phyloP scores from a whole-genome alignment of 1,140 invertebrate species.

The Alviniconcha marisindica region DNA sequence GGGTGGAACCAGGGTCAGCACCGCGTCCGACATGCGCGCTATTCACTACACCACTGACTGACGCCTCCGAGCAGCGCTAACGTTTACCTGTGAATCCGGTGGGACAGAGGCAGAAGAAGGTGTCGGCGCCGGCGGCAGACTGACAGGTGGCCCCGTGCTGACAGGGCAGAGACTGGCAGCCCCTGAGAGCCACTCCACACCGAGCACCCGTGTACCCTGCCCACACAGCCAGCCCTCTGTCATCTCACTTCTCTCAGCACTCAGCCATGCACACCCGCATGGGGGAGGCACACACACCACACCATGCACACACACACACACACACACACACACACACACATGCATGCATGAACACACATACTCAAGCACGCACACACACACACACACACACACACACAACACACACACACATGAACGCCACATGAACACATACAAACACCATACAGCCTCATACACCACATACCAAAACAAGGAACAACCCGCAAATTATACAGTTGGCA shows the following conservation, averaged over 20 bases:
- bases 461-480: no score
- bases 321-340: background rate
- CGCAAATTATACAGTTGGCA: no score
- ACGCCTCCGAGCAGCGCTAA: no score
- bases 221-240: background rate
- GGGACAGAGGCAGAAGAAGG: slow-evolving; percentile 30
- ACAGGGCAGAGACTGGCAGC: slow-evolving; percentile 91
- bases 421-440: no score
- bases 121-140: background rate
- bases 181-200: slow-evolving; percentile 89
- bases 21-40: no score
- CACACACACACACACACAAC: no score
- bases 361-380: no score
- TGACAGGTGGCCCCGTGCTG: slow-evolving; percentile 30
- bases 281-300: background rate
- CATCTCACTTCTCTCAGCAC: background rate
- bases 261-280: background rate
- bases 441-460: no score
- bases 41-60: no score
- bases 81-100: slow-evolving; percentile 41
- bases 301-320: background rate
- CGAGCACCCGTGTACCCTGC: slow-evolving; percentile 95
- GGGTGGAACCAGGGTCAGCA: no score
- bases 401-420: no score
- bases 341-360: background rate